Base-by-base conservation (phyloP, 2,797 vertebrate species). In the Protosalanx chinensis region DNA sequence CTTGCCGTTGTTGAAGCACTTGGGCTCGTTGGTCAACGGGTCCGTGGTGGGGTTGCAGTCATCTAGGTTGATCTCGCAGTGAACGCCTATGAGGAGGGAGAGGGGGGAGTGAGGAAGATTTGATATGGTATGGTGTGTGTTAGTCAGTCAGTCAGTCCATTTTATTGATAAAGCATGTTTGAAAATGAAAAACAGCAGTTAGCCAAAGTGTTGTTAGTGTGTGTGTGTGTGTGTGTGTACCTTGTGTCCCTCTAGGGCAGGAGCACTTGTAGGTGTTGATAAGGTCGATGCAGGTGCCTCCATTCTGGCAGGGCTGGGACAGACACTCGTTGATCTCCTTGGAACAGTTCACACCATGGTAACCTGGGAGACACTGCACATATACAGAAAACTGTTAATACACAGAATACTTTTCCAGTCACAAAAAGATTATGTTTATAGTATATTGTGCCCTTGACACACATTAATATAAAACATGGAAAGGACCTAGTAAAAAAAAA, bases 221-320 rank as follows among this genome's bases (percentile, higher is more conserved):
- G 16, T 32, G 49, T 18, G 59, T 46, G 69, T 49, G 20, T n/a
- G 60, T 29, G 51, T 80, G 86, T 88, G 83, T 93, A 98, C 98
- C 97, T 92, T 98, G 98, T 0, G 98, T 98, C 87, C 98, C 97
- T 82, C 96, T 91, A 13, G 98, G 98, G 82, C 98, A 99, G 65
- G 97, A 98, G 81, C 98, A 99, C 86, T 98, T 99, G 92, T 98
- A 99, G 61, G 95, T 96, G 90, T 99, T 97, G 89, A 95, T 92
- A 79, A 99, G 94, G 86, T 99, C 95, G 0, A 99, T 96, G 88
- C 98, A 99, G 32, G 95, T 98, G 41, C 98, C 97, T 64, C 98
- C 95, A 0, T 98, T 95, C 84, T 97, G 95, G 87, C 98, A 99
- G 0, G 98, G 98, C 82, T 95, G 94, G 4, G 97, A 99, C 76